Evolutionary conservation across 1,140 invertebrate species (phyloP).

Genomic region (Phymorhynchus buccinoides): DNA sequence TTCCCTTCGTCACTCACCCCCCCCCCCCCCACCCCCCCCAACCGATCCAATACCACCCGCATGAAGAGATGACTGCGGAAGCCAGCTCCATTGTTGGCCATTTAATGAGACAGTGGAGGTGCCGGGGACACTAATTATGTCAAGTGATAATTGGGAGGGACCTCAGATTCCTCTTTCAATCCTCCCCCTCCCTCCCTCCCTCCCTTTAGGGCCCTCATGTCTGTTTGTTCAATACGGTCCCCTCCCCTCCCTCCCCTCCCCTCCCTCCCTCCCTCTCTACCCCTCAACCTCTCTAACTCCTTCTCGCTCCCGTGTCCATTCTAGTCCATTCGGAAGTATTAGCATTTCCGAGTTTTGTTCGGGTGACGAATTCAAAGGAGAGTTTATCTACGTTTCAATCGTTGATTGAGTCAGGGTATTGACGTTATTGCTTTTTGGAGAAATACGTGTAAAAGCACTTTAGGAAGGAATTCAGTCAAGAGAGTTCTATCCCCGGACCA

Average conservation of each 20-base stretch:
- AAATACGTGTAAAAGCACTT: too few relatives aligned
- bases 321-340: too few relatives aligned
- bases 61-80: not conserved
- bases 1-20: not conserved
- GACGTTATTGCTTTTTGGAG: too few relatives aligned
- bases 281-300: not conserved
- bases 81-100: constrained; percentile 18
- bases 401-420: too few relatives aligned
- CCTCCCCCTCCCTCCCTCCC: too few relatives aligned
- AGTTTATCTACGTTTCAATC: too few relatives aligned
- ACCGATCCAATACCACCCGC: not conserved
- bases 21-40: not conserved
- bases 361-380: too few relatives aligned
- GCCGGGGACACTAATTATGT: constrained; percentile 35
- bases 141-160: constrained; percentile 33
- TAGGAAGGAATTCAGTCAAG: too few relatives aligned
- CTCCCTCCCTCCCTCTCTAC: not conserved
- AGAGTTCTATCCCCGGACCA: too few relatives aligned
- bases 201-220: not conserved
- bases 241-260: not conserved
- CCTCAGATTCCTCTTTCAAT: constrained; percentile 29
- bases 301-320: not conserved
- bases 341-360: too few relatives aligned
- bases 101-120: constrained; percentile 33
- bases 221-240: constrained; percentile 15